Conservation (phyloP, 92 coral and sea anemone species). For the Porites divaricata region DNA sequence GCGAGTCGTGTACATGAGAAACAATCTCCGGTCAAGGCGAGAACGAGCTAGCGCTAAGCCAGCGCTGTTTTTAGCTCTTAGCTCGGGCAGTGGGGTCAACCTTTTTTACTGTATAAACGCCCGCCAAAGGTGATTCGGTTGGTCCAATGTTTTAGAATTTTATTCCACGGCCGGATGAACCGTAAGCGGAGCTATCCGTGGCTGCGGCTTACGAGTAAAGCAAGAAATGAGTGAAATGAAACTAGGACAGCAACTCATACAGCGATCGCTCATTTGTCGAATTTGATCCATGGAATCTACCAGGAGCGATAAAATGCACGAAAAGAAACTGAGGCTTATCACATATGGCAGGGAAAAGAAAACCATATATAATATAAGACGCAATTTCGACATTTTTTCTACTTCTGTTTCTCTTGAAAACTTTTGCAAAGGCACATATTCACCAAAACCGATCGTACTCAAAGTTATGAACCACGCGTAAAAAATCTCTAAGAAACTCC, state of each 20-base stretch:
- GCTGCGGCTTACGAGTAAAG: too few species aligned
- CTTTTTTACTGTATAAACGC: too few species aligned
- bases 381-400: neutral
- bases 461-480: conserved; percentile 37
- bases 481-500: conserved; percentile 13
- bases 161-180: too few species aligned
- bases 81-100: too few species aligned
- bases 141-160: too few species aligned
- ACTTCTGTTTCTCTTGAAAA: neutral
- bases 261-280: neutral
- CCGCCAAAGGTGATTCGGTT: too few species aligned
- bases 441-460: conserved; percentile 42
- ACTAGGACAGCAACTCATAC: neutral
- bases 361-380: neutral
- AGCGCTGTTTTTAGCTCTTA: too few species aligned
- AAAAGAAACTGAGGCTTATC: conserved; percentile 4
- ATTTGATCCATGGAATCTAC: conserved; percentile 37
- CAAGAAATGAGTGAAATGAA: neutral
- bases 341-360: neutral
- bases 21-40: too few species aligned
- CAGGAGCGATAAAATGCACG: conserved; percentile 2
- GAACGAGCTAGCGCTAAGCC: too few species aligned
- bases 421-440: conserved; percentile 8
- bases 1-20: too few species aligned
- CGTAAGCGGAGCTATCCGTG: too few species aligned